phyloP scores from a whole-genome alignment of 2,113 vertebrate species.

The Pimephales promelas region DNA sequence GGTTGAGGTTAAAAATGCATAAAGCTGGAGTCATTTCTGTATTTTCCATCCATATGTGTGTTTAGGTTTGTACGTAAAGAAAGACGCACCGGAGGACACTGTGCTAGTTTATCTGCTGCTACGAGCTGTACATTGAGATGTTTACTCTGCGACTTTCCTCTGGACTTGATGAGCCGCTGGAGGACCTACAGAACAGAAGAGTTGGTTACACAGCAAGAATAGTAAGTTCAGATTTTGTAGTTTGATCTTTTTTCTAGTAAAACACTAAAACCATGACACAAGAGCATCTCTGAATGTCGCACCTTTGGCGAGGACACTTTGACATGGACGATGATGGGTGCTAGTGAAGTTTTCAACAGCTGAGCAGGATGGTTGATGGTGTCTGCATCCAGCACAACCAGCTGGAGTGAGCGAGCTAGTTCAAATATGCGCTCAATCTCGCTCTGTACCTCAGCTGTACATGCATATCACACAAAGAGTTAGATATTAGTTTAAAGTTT shows the following conservation, averaged over 20 bases:
- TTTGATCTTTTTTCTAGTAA: conserved; percentile 4
- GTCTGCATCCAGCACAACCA: conserved; percentile 93
- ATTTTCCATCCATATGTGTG: neutral
- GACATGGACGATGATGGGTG: conserved; percentile 95
- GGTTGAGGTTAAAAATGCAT: neutral
- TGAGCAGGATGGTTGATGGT: conserved; percentile 97
- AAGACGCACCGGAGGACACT: conserved; percentile 89
- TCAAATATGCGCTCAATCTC: conserved; percentile 98
- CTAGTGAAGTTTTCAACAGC: conserved; percentile 92
- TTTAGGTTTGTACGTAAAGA: neutral
- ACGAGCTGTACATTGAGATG: conserved; percentile 98
- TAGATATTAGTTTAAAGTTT: conserved; percentile 14
- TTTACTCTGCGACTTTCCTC: conserved; percentile 96
- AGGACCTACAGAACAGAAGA: conserved; percentile 80
- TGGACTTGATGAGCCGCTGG: conserved; percentile 92
- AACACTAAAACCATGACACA: neutral
- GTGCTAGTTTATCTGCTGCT: conserved; percentile 93
- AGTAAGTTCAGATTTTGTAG: neutral
- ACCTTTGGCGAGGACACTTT: conserved; percentile 97
- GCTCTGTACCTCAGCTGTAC: conserved; percentile 91
- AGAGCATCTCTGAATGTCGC: neutral
- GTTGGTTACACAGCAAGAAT: neutral
- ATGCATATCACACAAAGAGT: conserved; percentile 12
- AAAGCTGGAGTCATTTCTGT: neutral
- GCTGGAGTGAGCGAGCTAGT: conserved; percentile 91